phyloP scores from a whole-genome alignment of 2,797 vertebrate genomes.

The Leptatherina wallacei region DNA sequence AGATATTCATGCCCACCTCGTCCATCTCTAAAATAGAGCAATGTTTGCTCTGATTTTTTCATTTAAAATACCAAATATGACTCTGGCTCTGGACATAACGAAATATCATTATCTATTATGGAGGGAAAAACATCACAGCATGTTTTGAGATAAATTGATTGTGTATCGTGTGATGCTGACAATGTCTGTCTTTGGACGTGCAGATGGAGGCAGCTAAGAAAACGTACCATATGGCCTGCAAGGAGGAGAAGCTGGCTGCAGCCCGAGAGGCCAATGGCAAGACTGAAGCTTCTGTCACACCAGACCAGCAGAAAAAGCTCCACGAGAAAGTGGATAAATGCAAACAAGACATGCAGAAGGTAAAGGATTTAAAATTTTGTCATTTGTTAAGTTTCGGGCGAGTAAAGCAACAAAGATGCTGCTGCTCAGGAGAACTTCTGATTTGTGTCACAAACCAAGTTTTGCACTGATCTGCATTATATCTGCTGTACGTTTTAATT shows the following conservation, averaged over 20 bases:
- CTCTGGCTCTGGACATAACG: not conserved
- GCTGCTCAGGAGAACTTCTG: not conserved
- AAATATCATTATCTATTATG: not conserved
- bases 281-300: conserved; percentile 91
- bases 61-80: not conserved
- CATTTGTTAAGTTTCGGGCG: not conserved
- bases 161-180: conserved; percentile 25
- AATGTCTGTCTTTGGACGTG: conserved; percentile 30
- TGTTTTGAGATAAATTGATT: not conserved
- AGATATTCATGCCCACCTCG: too few relatives aligned
- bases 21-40: too few relatives aligned
- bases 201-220: conserved; percentile 97
- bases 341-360: conserved; percentile 94
- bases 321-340: conserved; percentile 98
- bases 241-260: conserved; percentile 94
- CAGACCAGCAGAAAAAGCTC: conserved; percentile 96
- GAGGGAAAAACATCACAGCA: not conserved
- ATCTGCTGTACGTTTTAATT: not conserved
- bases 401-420: not conserved
- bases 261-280: conserved; percentile 94
- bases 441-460: not conserved
- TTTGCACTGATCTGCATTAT: not conserved
- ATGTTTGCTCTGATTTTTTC: not conserved
- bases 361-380: not conserved
- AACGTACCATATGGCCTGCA: conserved; percentile 94